phyloP scores from a whole-genome alignment of 2,888 invertebrate genomes.

The Fragum sueziense region DNA sequence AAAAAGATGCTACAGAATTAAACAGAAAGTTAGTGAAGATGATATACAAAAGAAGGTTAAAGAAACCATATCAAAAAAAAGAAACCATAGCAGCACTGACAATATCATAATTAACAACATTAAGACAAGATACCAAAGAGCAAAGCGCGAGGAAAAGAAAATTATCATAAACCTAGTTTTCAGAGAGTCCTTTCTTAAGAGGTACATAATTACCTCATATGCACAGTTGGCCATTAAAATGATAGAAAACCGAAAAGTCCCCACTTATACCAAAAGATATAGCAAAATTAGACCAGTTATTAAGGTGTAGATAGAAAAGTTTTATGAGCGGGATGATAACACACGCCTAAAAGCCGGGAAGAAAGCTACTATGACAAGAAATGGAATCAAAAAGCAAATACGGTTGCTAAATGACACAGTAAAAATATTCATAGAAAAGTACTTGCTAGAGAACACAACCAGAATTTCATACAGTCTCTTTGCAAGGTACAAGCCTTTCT shows the following conservation, averaged over 20 bases:
- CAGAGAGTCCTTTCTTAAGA: slow-evolving; percentile 21
- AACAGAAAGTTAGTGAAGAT: background rate
- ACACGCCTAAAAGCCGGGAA: slow-evolving; percentile 39
- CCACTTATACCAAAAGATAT: background rate
- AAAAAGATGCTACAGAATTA: slow-evolving; percentile 18
- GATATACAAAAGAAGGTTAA: background rate
- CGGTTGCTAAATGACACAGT: slow-evolving; percentile 37
- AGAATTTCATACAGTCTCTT: slow-evolving; percentile 41
- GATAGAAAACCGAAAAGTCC: background rate
- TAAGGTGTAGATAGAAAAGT: slow-evolving; percentile 3
- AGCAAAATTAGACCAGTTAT: background rate
- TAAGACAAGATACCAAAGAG: background rate
- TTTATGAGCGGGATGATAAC: slow-evolving; percentile 48
- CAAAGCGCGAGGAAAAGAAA: background rate
- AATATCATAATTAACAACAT: background rate
- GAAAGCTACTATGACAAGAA: slow-evolving; percentile 34
- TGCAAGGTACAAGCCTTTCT: slow-evolving; percentile 35
- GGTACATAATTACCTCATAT: slow-evolving; percentile 15
- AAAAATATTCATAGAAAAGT: slow-evolving; percentile 35
- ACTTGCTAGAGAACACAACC: slow-evolving; percentile 4
- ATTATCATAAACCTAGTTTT: background rate
- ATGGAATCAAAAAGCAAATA: slow-evolving; percentile 36
- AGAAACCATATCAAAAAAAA: slow-evolving; percentile 4
- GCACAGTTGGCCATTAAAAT: background rate
- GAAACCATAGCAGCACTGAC: background rate